Percentiles rank a stretch among this genome's conserved stretches.
Conservation (phyloP, 2,113 vertebrate species). For the Protobothrops mucrosquamatus region DNA sequence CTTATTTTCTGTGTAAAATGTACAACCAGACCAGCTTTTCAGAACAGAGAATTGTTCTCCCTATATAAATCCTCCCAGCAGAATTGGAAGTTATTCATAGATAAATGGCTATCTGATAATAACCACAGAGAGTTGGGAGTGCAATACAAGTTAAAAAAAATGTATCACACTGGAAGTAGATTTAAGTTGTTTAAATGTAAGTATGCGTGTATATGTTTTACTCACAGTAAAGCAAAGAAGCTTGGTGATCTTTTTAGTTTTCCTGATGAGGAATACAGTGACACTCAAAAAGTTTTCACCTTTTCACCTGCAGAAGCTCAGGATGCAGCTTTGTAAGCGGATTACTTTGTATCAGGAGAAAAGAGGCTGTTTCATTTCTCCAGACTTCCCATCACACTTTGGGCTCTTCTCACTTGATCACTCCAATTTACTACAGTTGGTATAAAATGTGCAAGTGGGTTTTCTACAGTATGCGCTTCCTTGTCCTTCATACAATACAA, state of each 20-base stretch:
- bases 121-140: neutral
- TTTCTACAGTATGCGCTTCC: neutral
- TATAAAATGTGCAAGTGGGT: neutral
- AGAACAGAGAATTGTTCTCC: neutral
- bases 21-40: neutral
- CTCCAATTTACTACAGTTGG: rapidly evolving
- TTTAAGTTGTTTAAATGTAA: neutral
- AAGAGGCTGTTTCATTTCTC: neutral
- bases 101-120: neutral
- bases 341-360: neutral
- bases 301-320: neutral
- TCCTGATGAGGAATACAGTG: neutral
- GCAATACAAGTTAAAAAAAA: neutral
- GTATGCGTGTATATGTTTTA: neutral
- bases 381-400: neutral
- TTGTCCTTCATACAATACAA: rapidly evolving
- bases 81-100: neutral
- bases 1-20: neutral
- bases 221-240: neutral
- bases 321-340: neutral
- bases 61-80: neutral
- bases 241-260: neutral
- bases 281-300: neutral
- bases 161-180: neutral
- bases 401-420: neutral